These are phyloP conservation scores for Drosophila kohkoa DNA, from an alignment of 1,140 invertebrate genomes.

Conservation along the genomic window DNA sequence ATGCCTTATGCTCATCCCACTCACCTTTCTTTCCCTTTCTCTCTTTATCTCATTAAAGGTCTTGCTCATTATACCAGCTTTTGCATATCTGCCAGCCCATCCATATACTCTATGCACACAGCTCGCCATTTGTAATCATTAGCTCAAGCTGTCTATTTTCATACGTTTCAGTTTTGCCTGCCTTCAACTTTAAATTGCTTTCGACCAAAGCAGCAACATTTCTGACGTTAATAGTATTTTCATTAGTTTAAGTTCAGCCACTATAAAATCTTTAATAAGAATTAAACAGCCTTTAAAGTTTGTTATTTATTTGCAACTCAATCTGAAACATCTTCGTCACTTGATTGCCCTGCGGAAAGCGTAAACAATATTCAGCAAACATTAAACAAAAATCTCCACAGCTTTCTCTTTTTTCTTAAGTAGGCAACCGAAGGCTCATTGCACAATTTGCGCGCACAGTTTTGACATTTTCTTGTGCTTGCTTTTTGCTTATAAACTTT, in stretches of 20 bases:
- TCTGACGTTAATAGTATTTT: not conserved
- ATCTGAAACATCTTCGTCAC: not conserved
- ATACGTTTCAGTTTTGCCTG: constrained; percentile 3
- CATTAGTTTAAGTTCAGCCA: not conserved
- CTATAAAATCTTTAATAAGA: not conserved
- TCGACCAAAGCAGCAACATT: not conserved
- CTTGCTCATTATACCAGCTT: not conserved
- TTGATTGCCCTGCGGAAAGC: not conserved
- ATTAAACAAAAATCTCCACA: not conserved
- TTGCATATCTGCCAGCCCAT: not conserved
- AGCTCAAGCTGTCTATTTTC: constrained; percentile 11
- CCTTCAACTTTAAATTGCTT: not conserved
- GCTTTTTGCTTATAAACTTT: constrained; percentile 30
- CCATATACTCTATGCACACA: constrained; percentile 4
- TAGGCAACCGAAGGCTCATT: constrained; percentile 20
- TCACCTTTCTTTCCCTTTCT: not conserved
- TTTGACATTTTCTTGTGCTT: constrained; percentile 19
- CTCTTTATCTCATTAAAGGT: not conserved
- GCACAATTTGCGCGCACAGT: constrained; percentile 23
- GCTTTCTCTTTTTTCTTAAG: not conserved
- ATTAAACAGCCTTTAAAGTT: not conserved
- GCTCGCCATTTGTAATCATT: constrained; percentile 1
- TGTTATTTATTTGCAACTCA: not conserved
- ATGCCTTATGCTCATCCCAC: not conserved
- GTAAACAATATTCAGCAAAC: not conserved